Evolutionary conservation across 2,113 vertebrate genomes (phyloP).

Genomic region (Ochotona princeps): DNA sequence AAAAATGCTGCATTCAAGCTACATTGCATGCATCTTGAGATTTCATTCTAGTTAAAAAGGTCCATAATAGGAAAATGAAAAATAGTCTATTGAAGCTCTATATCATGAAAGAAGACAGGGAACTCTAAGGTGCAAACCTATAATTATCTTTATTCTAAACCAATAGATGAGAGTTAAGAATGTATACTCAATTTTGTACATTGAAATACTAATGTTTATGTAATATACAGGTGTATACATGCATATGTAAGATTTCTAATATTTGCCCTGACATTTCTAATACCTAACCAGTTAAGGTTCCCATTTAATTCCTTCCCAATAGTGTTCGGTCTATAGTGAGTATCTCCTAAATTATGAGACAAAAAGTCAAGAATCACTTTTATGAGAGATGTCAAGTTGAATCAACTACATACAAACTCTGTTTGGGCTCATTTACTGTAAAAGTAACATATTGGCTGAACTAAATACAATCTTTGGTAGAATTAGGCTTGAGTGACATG

Average conservation of each 20-base stretch:
- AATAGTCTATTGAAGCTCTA: neutral
- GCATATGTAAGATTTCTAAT: neutral
- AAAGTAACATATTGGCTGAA: neutral
- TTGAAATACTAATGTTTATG: neutral
- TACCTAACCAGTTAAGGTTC: neutral
- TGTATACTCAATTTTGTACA: neutral
- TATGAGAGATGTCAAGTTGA: neutral
- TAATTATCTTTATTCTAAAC: neutral
- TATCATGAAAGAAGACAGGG: constrained; percentile 25
- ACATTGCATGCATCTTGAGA: neutral
- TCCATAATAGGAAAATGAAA: neutral
- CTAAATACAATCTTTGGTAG: neutral
- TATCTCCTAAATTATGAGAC: neutral
- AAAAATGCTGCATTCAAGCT: neutral
- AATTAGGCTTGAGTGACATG: neutral
- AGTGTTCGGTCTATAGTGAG: neutral
- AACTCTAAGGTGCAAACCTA: neutral
- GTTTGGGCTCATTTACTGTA: neutral
- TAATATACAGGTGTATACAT: neutral
- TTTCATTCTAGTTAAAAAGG: constrained; percentile 17
- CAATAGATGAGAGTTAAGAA: neutral
- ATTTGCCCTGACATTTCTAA: neutral
- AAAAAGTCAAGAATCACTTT: neutral
- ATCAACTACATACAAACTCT: neutral
- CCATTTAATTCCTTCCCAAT: neutral